Evolutionary conservation across 2,797 vertebrate genomes (phyloP), one percentile per base, ranked within the genome.

Genomic region (Taenioides sp.): DNA sequence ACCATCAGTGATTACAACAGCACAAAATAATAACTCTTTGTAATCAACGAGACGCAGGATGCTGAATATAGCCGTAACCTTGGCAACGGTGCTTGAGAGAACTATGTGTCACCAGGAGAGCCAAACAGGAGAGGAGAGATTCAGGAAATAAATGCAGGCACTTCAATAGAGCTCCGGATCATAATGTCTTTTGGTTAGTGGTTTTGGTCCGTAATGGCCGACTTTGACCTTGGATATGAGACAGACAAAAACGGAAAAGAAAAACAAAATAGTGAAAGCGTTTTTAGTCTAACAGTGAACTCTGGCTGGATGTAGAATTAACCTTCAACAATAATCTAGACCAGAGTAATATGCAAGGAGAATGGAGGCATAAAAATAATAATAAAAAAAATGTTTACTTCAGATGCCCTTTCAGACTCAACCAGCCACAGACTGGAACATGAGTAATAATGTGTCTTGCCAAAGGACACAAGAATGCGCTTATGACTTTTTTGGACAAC

Each of bases 51-150:
- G 47, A 73, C 2, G 37, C 60, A 63, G 69, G 58, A 61, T 0
- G 16, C 52, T 49, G 62, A 68, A 83, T 67, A 67, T 69, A 80
- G 37, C 23, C 50, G 80, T 65, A 81, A 77, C 77, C 77, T 75
- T 78, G 80, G 86, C 40, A 77, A 84, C 77, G 0, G 64, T 71
- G 52, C 60, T 28, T 77, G 43, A 62, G 71, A 78, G 68, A 50
- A 57, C 78, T 68, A 49, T 76, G 77, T 78, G 65, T 69, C 71
- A 71, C 60, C 37, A 77, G 64, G 18, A 37, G 31, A 78, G 47
- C 52, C 69, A 63, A 67, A 65, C 40, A 75, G 66, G n/a, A 37
- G 31, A 78, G 47, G 37, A 71, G 65, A 67, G 63, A 54, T 71
- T 68, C 65, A 59, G 0, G 60, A 67, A 69, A 59, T 25, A 66